Base-by-base conservation (phyloP, 2,888 invertebrate species). In the Omphaloscelis lunosa region DNA sequence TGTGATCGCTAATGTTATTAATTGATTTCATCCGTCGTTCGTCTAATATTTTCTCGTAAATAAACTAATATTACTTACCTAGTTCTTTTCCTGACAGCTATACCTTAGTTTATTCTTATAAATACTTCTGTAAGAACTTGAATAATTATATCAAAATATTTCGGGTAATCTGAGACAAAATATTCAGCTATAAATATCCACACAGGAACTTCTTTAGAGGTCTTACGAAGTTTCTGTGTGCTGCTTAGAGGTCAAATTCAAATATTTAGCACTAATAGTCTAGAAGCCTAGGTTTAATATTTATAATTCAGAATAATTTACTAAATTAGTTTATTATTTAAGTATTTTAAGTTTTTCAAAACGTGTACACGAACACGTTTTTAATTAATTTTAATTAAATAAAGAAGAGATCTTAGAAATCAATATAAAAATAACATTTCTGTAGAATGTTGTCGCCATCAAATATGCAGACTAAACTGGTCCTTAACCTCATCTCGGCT, bases 261-360 rank as follows among this genome's bases (percentile, higher is more conserved):
- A 71, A 71, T 71, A 66, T 39, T 45, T 29, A 23, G 61, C 1
- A 29, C 8, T 66, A 48, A 61, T 51, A 27, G 53, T 41, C n/a
- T 45, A 29, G 29, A 29, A 70, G 6, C 23, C 23, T 27, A n/a
- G 8, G 12, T 45, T n/a, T 29, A 6, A 15, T 58, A 45, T 58
- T 27, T 4, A 58, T n/a, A 45, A 48, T 70, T 45, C 5, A 45
- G 20, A 3, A 72, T 27, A 9, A 39, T 51, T 29, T n/a, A 63
- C 11, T 48, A 51, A 67, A 72, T 17, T 15, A 62, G 23, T 20
- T 71, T 5, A 20, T 48, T 66, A 34, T 45, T 29, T n/a, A 17
- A 48, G 48, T 23, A 66, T 65, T 34, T 34, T 12, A 71, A 65
- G 5, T 23, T 9, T 23, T 23, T 27, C 27, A 39, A 0, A 62